Percentiles rank a stretch among this genome's conserved stretches.
Evolutionary conservation across 2,113 vertebrate genomes (phyloP).

Genomic region (Muntiacus muntjak): DNA sequence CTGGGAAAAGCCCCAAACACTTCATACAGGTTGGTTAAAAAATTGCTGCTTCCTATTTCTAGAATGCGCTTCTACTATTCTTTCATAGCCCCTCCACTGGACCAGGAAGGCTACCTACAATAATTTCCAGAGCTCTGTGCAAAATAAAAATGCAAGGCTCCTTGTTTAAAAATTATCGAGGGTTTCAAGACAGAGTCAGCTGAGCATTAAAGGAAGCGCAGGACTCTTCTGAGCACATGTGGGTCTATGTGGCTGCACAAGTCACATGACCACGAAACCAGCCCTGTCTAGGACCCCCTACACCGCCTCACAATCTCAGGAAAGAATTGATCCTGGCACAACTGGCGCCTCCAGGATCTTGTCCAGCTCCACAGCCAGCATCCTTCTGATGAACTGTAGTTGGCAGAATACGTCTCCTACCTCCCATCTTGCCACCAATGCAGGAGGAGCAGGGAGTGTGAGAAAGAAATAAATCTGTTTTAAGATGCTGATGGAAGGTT

Average conservation of each 20-base stretch:
- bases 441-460: neutral
- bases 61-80: neutral
- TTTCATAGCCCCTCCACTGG: neutral
- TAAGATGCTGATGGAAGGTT: neutral
- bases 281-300: neutral
- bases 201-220: neutral
- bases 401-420: neutral
- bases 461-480: neutral
- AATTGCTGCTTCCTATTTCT: neutral
- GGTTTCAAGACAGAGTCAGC: neutral
- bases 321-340: neutral
- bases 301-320: neutral
- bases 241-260: neutral
- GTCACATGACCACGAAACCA: neutral
- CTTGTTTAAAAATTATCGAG: neutral
- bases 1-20: neutral
- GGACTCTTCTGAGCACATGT: neutral
- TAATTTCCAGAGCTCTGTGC: neutral
- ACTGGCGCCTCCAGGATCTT: neutral
- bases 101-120: neutral
- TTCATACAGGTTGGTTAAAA: neutral
- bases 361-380: neutral
- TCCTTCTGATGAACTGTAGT: neutral
- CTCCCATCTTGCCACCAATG: neutral
- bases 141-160: neutral